Percentiles rank a stretch among this genome's conserved stretches.
Conservation (phyloP, 2,113 vertebrate species). For the Asarcornis scutulata region DNA sequence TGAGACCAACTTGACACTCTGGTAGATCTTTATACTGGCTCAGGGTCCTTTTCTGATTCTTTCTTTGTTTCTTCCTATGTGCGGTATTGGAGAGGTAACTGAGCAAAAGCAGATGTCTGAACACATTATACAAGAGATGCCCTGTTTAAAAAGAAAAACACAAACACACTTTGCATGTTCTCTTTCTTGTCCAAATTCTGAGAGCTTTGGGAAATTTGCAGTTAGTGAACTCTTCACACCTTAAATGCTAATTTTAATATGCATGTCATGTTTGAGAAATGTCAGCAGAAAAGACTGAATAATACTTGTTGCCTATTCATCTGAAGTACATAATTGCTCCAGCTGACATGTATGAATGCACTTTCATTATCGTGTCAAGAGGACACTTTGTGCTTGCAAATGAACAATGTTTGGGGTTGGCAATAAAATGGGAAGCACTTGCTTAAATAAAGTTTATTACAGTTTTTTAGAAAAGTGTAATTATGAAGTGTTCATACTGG, state of each 20-base stretch:
- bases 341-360: slow-evolving; percentile 82
- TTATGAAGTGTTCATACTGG: slow-evolving; percentile 75
- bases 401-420: slow-evolving; percentile 74
- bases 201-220: neutral
- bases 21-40: neutral
- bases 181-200: neutral
- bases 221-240: neutral
- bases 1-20: neutral
- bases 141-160: neutral
- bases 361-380: slow-evolving; percentile 84
- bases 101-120: neutral
- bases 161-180: neutral
- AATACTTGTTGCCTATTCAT: slow-evolving; percentile 73
- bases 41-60: neutral
- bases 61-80: neutral
- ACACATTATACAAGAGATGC: neutral
- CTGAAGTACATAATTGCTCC: slow-evolving; percentile 81
- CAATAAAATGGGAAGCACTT: slow-evolving; percentile 78
- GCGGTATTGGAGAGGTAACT: neutral
- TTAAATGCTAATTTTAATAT: slow-evolving; percentile 76
- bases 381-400: slow-evolving; percentile 80
- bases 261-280: slow-evolving; percentile 75
- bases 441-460: slow-evolving; percentile 80
- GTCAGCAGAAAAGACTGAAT: slow-evolving; percentile 78
- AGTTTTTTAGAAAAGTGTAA: slow-evolving; percentile 77